Evolutionary conservation across 64 coral and sea anemone species (phyloP).

Genomic region (Actinia tenebrosa): DNA sequence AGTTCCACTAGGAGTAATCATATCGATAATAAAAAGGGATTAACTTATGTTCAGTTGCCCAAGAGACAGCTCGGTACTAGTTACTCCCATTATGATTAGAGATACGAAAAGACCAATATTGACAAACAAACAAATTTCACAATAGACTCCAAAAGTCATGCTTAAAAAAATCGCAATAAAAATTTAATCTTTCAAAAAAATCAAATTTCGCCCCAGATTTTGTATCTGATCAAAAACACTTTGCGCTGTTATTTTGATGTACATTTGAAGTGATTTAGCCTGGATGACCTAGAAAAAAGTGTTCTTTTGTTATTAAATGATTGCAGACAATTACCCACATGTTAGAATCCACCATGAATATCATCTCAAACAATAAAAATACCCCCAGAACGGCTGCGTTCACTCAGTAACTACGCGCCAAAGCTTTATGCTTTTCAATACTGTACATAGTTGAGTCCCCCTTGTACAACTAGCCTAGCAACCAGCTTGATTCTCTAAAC

Average conservation of each 20-base stretch:
- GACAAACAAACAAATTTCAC: background rate
- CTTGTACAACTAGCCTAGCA: background rate
- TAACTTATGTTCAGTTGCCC: background rate
- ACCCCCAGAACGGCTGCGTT: constrained; percentile 22
- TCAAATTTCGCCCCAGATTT: background rate
- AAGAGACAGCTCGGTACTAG: background rate
- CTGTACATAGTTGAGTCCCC: constrained; percentile 7
- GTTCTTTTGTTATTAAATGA: background rate
- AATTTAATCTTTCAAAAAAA: background rate
- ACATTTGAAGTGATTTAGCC: background rate
- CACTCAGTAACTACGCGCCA: constrained; percentile 28
- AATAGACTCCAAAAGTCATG: background rate
- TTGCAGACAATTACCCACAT: background rate
- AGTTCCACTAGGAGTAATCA: background rate
- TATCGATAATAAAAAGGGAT: background rate
- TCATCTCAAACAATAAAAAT: constrained; percentile 31
- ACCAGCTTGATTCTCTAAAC: background rate
- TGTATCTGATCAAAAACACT: background rate
- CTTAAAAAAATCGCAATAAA: background rate
- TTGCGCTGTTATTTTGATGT: background rate
- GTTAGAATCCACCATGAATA: background rate
- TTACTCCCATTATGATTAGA: too few relatives aligned
- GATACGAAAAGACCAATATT: background rate
- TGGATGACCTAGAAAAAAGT: background rate
- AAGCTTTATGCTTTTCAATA: background rate